Conservation (phyloP, 2,888 invertebrate species). For the Scaptomyza cyrtandrae region DNA sequence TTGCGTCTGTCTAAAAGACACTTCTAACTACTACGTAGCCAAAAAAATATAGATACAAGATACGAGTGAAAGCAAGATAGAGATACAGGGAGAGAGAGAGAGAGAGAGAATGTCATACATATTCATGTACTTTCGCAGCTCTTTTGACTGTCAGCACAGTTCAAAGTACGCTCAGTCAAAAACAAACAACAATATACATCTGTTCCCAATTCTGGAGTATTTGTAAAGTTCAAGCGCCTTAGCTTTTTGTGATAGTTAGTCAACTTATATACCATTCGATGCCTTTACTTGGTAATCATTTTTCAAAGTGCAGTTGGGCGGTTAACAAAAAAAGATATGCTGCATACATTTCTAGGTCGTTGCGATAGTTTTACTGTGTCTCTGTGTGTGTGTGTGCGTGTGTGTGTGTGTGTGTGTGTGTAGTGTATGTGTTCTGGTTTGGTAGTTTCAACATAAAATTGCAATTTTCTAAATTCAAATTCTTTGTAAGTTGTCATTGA, state of each 20-base stretch:
- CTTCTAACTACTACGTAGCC: slow-evolving; percentile 45
- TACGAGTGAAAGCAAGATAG: neutral
- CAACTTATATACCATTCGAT: too few species aligned
- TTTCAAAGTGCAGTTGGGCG: neutral
- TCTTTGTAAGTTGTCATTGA: slow-evolving; percentile 80
- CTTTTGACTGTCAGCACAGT: slow-evolving; percentile 46
- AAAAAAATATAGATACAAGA: neutral
- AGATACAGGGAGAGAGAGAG: neutral
- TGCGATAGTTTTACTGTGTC: slow-evolving; percentile 37
- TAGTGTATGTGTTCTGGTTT: slow-evolving; percentile 11
- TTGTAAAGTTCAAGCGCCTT: too few species aligned
- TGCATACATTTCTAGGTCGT: slow-evolving; percentile 47
- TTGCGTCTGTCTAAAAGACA: slow-evolving; percentile 51
- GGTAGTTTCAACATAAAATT: slow-evolving; percentile 74
- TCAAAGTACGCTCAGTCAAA: slow-evolving; percentile 23
- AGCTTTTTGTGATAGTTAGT: too few species aligned
- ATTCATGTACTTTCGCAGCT: slow-evolving; percentile 19
- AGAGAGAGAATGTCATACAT: slow-evolving; percentile 20
- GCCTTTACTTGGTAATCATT: neutral
- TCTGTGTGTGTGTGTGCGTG: slow-evolving; percentile 13
- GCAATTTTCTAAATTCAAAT: slow-evolving; percentile 80
- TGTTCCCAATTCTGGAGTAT: too few species aligned
- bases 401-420: slow-evolving; percentile 14
- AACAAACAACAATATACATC: neutral
- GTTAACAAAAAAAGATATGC: slow-evolving; percentile 7